Percentiles rank a stretch among this genome's conserved stretches.
Evolutionary conservation across 2,113 vertebrate species (phyloP).

Genomic region (Sturnira hondurensis): DNA sequence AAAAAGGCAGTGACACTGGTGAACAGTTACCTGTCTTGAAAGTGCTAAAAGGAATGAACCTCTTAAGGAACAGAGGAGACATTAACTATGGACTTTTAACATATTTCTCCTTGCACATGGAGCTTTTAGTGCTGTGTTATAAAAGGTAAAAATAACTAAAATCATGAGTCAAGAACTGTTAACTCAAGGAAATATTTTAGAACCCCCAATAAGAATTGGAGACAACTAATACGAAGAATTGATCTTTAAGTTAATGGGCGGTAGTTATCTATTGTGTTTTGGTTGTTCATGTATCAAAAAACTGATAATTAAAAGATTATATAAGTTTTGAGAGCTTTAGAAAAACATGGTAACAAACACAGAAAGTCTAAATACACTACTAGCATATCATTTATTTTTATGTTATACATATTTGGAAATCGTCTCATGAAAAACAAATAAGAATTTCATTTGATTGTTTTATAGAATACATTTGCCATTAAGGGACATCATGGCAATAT

Average conservation of each 20-base stretch:
- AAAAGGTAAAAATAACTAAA: not conserved
- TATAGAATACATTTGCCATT: not conserved
- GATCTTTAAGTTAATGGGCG: not conserved
- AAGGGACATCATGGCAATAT: not conserved
- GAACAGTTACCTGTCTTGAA: not conserved
- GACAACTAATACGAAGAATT: not conserved
- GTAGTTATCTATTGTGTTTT: not conserved
- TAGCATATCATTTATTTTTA: not conserved
- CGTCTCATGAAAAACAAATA: not conserved
- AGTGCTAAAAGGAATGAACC: constrained; percentile 46
- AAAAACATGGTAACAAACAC: not conserved
- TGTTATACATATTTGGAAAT: not conserved
- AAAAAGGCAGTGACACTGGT: not conserved
- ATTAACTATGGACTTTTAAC: not conserved
- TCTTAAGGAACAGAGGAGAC: not conserved
- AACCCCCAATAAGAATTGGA: not conserved
- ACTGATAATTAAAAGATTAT: not conserved
- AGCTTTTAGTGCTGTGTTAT: not conserved
- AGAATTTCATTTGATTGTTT: not conserved
- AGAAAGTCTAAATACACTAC: not conserved
- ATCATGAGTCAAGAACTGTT: not conserved
- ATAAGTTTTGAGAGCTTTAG: not conserved
- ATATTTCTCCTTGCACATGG: not conserved
- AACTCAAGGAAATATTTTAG: constrained; percentile 8
- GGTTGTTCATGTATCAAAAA: not conserved